phyloP scores from a whole-genome alignment of 2,888 invertebrate genomes.

The Camptogramma bilineatum region DNA sequence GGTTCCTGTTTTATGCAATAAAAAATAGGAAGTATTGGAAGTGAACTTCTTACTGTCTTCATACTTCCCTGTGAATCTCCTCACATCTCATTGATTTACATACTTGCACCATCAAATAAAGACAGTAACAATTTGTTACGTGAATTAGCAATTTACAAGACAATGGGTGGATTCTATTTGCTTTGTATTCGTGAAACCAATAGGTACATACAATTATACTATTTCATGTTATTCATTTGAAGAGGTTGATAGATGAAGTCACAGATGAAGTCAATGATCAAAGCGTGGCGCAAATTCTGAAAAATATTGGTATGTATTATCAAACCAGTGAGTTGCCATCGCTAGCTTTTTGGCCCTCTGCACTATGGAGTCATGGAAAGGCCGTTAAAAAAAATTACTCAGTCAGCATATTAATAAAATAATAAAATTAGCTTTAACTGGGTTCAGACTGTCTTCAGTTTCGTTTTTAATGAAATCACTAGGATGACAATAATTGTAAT shows the following conservation, averaged over 20 bases:
- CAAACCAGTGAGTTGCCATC: no score
- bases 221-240: not conserved
- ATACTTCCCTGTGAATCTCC: constrained; percentile 69
- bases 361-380: no score
- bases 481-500: no score
- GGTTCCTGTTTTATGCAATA: constrained; percentile 36
- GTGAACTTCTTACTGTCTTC: constrained; percentile 30
- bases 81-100: constrained; percentile 58
- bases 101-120: constrained; percentile 43
- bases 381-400: no score
- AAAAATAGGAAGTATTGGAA: constrained; percentile 56
- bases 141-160: constrained; percentile 24
- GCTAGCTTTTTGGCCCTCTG: no score
- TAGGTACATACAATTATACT: not conserved
- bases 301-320: no score
- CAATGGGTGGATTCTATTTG: constrained; percentile 21
- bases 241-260: not conserved
- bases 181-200: constrained; percentile 4
- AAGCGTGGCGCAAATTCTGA: no score
- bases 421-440: no score
- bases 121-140: constrained; percentile 43
- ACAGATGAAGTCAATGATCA: no score
- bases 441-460: no score
- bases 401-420: no score
- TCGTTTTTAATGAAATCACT: no score